phyloP scores from a whole-genome alignment of 2,888 invertebrate genomes.

The Encarsia formosa region DNA sequence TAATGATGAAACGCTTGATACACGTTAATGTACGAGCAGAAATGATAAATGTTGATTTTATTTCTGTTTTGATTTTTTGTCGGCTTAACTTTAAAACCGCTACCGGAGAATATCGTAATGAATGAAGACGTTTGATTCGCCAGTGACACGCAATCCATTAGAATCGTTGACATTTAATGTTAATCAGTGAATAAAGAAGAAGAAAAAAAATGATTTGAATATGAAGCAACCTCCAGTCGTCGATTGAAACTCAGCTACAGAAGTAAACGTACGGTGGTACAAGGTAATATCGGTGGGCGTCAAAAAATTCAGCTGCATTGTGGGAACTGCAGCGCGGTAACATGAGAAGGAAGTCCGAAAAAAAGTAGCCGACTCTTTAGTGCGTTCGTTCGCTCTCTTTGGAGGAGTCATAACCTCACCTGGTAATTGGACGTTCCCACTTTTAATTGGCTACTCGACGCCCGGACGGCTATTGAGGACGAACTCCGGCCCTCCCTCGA shows the following conservation, averaged over 20 bases:
- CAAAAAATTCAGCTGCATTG: background rate
- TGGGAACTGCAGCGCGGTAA: background rate
- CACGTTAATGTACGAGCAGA: no score
- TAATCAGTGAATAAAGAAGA: no score
- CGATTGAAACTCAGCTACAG: background rate
- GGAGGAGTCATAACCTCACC: slow-evolving; percentile 38
- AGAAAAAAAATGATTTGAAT: no score
- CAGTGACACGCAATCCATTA: no score
- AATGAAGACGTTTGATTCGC: no score
- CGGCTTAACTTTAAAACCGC: no score
- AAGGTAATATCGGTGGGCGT: background rate
- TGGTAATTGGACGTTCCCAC: slow-evolving; percentile 47
- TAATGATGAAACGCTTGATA: no score
- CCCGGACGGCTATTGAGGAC: slow-evolving; percentile 25
- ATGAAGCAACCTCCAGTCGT: no score
- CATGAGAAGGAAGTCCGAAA: background rate
- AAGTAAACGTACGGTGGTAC: background rate
- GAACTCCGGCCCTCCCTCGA: slow-evolving; percentile 11
- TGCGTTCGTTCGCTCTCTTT: slow-evolving; percentile 24
- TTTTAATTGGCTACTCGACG: slow-evolving; percentile 46
- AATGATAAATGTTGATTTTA: no score
- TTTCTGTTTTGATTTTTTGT: no score
- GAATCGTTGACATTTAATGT: no score
- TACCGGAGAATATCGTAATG: no score
- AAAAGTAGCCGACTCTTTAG: slow-evolving; percentile 8